Evolutionary conservation across 2,113 vertebrate species (phyloP), one percentile per base, ranked within the genome.

Genomic region (Gambusia holbrooki): DNA sequence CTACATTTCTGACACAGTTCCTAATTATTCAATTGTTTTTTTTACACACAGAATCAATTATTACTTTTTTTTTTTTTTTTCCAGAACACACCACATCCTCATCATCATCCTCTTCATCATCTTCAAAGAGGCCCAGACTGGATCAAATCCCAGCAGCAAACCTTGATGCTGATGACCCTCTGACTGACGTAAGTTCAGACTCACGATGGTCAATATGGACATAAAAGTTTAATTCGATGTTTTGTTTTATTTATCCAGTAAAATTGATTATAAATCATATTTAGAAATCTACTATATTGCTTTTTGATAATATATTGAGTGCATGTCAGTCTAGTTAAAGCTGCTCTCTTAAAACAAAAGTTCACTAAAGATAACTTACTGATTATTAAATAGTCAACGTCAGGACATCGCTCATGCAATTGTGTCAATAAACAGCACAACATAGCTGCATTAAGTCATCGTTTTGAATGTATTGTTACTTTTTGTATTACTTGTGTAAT

Each of bases 131-230:
- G 63, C 97, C 97, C 78, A 95, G 97, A 3, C 90, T 99, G 74
- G 98, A 99, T 91, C 98, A 99, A 92, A 99, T 99, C 88, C 97
- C 97, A 76, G 98, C 98, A 2, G 98, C 97, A 77, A 99, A 99
- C 90, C 95, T 99, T 37, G 98, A 99, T 87, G 98, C 98, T 4
- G 98, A 99, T 19, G 98, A 99, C 74, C 98, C 98, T 4, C 94
- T 99, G 35, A 99, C 97, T 71, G 98, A 99, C 73, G 98, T 98
- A 93, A n/a, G 96, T 92, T n/a, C 51, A 6, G 22, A 22, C 48
- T 2, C 6, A 22, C 19, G 7, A 25, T 54, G 48, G 1, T 8
- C 6, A 8, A 19, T 54, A 19, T 54, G 5, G 19, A 58, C 9
- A 3, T 54, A 9, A 58, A 58, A n/a, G 51, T 58, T 58, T 25